Evolutionary conservation across 2,888 invertebrate species (phyloP).

Genomic region (Tetramorium bicarinatum): DNA sequence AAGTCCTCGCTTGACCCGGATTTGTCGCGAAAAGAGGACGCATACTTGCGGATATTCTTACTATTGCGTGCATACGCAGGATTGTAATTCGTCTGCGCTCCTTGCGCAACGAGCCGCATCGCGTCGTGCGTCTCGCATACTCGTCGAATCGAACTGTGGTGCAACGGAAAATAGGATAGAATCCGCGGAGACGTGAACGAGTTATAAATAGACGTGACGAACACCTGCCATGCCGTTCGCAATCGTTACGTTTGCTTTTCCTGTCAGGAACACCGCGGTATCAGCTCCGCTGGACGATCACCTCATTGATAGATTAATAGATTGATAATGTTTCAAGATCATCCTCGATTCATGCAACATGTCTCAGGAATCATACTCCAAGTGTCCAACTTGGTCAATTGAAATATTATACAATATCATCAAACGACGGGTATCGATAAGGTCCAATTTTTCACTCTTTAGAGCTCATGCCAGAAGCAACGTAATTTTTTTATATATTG

Average conservation of each 20-base stretch:
- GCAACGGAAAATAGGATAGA: conserved; percentile 64
- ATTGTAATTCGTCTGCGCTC: conserved; percentile 29
- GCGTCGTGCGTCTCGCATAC: conserved; percentile 29
- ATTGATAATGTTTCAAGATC: background rate
- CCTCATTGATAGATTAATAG: conserved; percentile 5
- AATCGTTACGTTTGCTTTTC: conserved; percentile 72
- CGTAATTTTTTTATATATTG: too few species aligned
- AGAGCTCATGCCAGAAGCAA: too few species aligned
- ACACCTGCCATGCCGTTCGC: conserved; percentile 84
- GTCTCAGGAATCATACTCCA: background rate
- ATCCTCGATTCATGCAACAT: background rate
- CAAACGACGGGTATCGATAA: background rate
- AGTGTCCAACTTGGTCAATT: background rate
- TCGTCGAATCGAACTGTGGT: conserved; percentile 35
- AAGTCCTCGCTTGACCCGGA: background rate
- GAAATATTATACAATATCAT: background rate
- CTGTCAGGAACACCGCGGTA: conserved; percentile 42
- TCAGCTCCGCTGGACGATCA: background rate
- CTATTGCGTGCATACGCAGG: background rate
- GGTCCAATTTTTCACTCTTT: too few species aligned
- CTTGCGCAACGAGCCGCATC: conserved; percentile 19
- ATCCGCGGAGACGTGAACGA: conserved; percentile 48
- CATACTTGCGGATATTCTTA: background rate
- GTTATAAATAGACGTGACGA: conserved; percentile 84
- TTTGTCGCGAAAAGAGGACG: background rate